phyloP scores from a whole-genome alignment of 92 coral and sea anemone genomes.

The Ricordea florida region DNA sequence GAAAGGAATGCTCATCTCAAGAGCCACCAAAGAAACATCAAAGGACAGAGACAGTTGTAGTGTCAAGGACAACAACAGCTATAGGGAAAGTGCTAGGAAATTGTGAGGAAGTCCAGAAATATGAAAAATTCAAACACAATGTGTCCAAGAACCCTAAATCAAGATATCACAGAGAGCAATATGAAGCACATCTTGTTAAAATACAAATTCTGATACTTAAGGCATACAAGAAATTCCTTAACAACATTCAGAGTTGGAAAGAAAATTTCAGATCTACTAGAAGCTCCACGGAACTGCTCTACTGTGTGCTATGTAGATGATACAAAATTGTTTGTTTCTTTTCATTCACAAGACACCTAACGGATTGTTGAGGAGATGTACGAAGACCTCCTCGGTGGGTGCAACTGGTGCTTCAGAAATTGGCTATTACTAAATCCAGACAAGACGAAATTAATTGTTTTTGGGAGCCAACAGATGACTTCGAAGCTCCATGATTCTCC shows the following conservation, averaged over 20 bases:
- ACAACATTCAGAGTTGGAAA: conserved; percentile 25
- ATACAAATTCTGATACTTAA: conserved; percentile 48
- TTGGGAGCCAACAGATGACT: too few relatives aligned
- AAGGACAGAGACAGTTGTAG: not conserved
- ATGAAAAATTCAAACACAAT: conserved; percentile 30
- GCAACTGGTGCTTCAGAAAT: too few relatives aligned
- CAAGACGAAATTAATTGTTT: too few relatives aligned
- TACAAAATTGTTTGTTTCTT: too few relatives aligned
- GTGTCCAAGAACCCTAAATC: conserved; percentile 26
- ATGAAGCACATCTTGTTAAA: conserved; percentile 28
- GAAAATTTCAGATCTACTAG: not conserved
- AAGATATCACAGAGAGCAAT: conserved; percentile 41
- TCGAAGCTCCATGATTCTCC: too few relatives aligned
- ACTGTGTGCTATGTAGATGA: too few relatives aligned
- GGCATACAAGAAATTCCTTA: conserved; percentile 14
- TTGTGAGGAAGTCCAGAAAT: conserved; percentile 22
- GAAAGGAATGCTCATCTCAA: conserved; percentile 2
- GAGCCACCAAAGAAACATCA: not conserved
- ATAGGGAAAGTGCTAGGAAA: conserved; percentile 31
- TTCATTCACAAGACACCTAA: too few relatives aligned
- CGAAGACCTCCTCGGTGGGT: too few relatives aligned
- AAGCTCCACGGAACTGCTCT: too few relatives aligned
- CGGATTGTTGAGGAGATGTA: too few relatives aligned
- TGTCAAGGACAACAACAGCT: conserved; percentile 43
- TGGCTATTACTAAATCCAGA: too few relatives aligned